A percentile compares a stretch with the other conserved stretches of the same genome.
Conservation (phyloP, 2,113 vertebrate species). For the Phylloscopus trochiloides region DNA sequence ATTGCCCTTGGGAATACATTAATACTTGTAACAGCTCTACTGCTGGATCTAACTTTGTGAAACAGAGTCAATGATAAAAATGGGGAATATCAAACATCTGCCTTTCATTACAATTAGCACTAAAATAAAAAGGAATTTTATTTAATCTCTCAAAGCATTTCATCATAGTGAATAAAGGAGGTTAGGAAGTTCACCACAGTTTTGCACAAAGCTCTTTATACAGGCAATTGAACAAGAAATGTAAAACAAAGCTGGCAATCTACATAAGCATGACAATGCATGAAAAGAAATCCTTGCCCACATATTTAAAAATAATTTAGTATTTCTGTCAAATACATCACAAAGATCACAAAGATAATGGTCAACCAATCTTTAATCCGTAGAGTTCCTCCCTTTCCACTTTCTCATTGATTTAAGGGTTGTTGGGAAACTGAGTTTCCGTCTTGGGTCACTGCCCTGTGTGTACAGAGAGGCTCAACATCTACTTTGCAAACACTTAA, state of each 20-base stretch:
- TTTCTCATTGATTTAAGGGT: background rate
- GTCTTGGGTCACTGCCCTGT: background rate
- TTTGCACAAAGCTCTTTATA: background rate
- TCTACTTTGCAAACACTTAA: background rate
- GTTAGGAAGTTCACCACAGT: background rate
- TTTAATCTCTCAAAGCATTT: background rate
- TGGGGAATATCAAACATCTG: background rate
- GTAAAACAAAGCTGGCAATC: background rate
- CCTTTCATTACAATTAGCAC: background rate
- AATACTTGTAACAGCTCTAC: background rate
- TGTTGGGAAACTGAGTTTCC: background rate
- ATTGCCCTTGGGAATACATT: background rate
- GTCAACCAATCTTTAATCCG: background rate
- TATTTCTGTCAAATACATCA: background rate
- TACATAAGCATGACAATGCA: background rate
- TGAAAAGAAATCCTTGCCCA: background rate
- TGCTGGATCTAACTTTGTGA: background rate
- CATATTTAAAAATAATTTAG: background rate
- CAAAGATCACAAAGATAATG: background rate
- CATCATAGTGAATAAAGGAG: background rate
- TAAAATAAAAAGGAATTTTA: background rate
- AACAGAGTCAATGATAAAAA: constrained; percentile 1
- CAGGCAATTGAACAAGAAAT: background rate
- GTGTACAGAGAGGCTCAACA: background rate
- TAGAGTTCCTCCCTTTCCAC: background rate